These are phyloP conservation scores for Hypselothyrea guttata DNA, from an alignment of 2,888 invertebrate species.

Conservation along the genomic window DNA sequence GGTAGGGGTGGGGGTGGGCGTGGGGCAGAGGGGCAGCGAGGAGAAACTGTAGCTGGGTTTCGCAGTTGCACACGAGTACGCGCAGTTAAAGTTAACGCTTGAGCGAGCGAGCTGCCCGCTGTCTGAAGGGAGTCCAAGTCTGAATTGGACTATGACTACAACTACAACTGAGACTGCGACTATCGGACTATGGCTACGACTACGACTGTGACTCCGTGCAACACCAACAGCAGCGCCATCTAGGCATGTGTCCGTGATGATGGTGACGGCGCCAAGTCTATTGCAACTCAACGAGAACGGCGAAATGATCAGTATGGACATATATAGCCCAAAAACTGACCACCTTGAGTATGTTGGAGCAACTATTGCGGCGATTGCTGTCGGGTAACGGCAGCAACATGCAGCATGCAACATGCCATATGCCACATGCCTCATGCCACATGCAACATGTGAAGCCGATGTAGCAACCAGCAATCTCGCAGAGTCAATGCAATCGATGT, in stretches of 20 bases:
- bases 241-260: slow-evolving; percentile 22
- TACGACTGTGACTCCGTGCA: neutral
- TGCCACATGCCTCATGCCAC: slow-evolving; percentile 36
- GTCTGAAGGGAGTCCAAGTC: slow-evolving; percentile 25
- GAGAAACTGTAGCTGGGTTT: slow-evolving; percentile 12
- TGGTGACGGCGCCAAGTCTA: slow-evolving; percentile 32
- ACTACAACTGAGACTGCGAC: neutral
- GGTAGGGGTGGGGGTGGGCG: neutral
- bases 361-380: slow-evolving; percentile 50
- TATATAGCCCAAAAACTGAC: slow-evolving; percentile 36
- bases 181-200: neutral
- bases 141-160: slow-evolving; percentile 13
- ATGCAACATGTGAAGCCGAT: slow-evolving; percentile 40
- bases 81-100: slow-evolving; percentile 55
- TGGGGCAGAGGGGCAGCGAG: neutral
- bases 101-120: slow-evolving; percentile 28
- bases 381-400: slow-evolving; percentile 36
- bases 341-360: slow-evolving; percentile 30
- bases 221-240: neutral
- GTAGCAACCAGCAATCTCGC: slow-evolving; percentile 38
- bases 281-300: slow-evolving; percentile 63
- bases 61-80: slow-evolving; percentile 54
- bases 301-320: slow-evolving; percentile 45
- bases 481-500: slow-evolving; percentile 53
- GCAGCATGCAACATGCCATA: slow-evolving; percentile 45